Percentiles rank a stretch among this genome's conserved stretches.
Evolutionary conservation across 1,140 invertebrate genomes (phyloP).

Genomic region (Wiebesia pumilae): DNA sequence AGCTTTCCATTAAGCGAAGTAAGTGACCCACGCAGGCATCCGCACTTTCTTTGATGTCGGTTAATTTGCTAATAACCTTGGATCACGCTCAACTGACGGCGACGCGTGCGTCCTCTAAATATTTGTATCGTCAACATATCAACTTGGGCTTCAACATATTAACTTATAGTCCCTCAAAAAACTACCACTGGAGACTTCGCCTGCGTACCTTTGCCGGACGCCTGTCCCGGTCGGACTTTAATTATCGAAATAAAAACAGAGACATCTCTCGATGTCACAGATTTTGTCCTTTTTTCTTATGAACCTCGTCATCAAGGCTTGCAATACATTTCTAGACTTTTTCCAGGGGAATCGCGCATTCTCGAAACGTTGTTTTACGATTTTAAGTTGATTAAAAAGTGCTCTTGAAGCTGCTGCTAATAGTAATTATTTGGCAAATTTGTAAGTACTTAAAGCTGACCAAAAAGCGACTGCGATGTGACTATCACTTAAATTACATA

Average conservation of each 20-base stretch:
- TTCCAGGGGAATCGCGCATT: not conserved
- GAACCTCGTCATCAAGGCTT: not conserved
- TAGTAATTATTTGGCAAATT: not conserved
- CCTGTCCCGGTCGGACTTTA: slow-evolving; percentile 6
- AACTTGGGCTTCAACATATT: slow-evolving; percentile 24
- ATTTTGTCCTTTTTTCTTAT: slow-evolving; percentile 8
- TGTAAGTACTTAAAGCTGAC: not conserved
- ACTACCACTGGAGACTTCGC: not conserved
- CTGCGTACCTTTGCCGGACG: not conserved
- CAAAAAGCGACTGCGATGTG: not conserved
- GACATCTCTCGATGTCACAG: not conserved
- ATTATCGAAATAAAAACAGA: slow-evolving; percentile 48
- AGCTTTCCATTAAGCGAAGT: slow-evolving; percentile 49
- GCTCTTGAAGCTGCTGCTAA: not conserved
- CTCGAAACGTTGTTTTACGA: not conserved
- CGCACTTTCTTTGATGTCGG: slow-evolving; percentile 53
- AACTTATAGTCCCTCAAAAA: not conserved
- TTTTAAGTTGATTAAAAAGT: slow-evolving; percentile 42
- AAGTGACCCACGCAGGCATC: slow-evolving; percentile 22
- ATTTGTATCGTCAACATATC: slow-evolving; percentile 54
- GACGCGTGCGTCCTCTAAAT: slow-evolving; percentile 48
- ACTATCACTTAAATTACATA: not conserved
- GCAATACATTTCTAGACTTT: slow-evolving; percentile 21
- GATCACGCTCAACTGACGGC: not conserved
- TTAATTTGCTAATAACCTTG: slow-evolving; percentile 55